Conservation (phyloP, 2,797 vertebrate species). For the Coranthus polyacanthus region DNA sequence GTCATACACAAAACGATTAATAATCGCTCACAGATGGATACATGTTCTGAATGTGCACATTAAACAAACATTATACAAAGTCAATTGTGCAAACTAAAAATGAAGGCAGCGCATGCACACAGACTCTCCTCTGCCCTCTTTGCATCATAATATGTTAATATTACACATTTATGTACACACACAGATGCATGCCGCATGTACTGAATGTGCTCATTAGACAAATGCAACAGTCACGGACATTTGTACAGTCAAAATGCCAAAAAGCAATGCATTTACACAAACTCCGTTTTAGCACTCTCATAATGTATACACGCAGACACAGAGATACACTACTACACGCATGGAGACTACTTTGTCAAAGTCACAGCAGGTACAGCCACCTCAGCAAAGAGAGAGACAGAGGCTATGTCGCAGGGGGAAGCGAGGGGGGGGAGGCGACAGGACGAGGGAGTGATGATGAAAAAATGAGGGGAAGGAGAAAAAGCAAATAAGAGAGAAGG, state of each 20-base stretch:
- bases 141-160: background rate
- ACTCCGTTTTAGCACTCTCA: conserved; percentile 9
- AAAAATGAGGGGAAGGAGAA: conserved; percentile 32
- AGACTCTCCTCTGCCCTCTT: conserved; percentile 1
- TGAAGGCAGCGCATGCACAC: conserved; percentile 13
- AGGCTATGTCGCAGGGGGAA: conserved; percentile 54
- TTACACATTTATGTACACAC: no score
- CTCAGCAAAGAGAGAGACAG: conserved; percentile 84
- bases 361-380: conserved; percentile 86
- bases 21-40: no score
- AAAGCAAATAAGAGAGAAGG: conserved; percentile 45
- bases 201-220: no score
- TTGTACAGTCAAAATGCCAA: no score
- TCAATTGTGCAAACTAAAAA: conserved; percentile 16
- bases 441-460: conserved; percentile 34
- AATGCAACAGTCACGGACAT: no score
- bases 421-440: conserved; percentile 22
- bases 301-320: conserved; percentile 29
- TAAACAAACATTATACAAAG: no score
- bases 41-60: no score
- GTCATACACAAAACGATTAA: no score
- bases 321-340: conserved; percentile 55
- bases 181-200: no score
- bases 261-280: conserved; percentile 16
- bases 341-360: conserved; percentile 86